Base-by-base conservation (phyloP, 2,888 invertebrate species). In the Metalampra italica region DNA sequence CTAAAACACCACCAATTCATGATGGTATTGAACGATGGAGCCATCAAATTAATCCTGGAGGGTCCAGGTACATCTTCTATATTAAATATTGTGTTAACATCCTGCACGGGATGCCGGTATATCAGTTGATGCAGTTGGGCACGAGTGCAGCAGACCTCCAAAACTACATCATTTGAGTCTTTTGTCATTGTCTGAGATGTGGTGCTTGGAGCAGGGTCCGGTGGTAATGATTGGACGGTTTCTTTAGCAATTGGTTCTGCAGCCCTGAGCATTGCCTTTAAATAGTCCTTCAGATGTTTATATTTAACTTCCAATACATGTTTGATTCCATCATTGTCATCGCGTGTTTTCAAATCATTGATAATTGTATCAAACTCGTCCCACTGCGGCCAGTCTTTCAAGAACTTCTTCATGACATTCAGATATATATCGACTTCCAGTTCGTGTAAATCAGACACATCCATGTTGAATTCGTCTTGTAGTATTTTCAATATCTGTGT, bases 351-450 rank as follows among this genome's bases (percentile, higher is more conserved):
- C 0, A 75, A 51, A 0, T 54, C 57, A 30, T 60, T 72, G 0
- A 83, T 62, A 0, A 65, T 54, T 1, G 55, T 54, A 38, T 85
- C 83, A 12, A 87, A 71, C 0, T 71, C 71, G 13, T 85, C 79
- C 87, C 87, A 87, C 11, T 75, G 68, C 0, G 87, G 84, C 87
- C 87, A 87, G 43, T 79, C 75, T 60, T 84, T 85, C 0, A 87
- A 52, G 48, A 69, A 86, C 46, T 77, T 82, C 47, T 87, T 87
- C 9, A 84, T 66, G 0, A 84, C 63, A 12, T 75, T 78, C 7
- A 87, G 53, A 41, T 80, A 84, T 13, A 85, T 77, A 0, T 85
- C 80, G 0, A 77, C 58, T 62, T 82, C 79, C 0, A 87, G 45
- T 0, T 69, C 70, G 1, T 81, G 81, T 0, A 74, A 52, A 0